Conservation (phyloP, 2,113 vertebrate genomes). For the Cynopterus brachyotis region DNA sequence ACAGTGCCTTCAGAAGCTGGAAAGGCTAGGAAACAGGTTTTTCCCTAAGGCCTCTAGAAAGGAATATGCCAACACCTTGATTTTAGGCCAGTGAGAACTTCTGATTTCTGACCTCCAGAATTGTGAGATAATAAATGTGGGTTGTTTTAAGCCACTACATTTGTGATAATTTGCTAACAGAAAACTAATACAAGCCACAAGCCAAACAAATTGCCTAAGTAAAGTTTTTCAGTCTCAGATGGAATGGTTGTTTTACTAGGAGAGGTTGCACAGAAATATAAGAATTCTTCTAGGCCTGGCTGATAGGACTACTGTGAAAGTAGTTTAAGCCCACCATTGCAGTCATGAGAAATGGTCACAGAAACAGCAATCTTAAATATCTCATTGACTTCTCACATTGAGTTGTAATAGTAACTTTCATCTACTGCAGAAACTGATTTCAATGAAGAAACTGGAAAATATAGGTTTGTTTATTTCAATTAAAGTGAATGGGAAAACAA, state of each 20-base stretch:
- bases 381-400: slow-evolving; percentile 21
- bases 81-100: not conserved
- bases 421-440: slow-evolving; percentile 44
- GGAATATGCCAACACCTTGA: not conserved
- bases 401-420: slow-evolving; percentile 46
- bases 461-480: slow-evolving; percentile 33
- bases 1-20: not conserved
- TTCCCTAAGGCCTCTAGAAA: not conserved
- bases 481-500: slow-evolving; percentile 46
- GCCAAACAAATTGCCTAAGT: not conserved
- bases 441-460: slow-evolving; percentile 35
- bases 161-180: not conserved
- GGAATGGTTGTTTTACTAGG: not conserved
- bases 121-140: not conserved
- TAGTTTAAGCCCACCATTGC: not conserved
- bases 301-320: not conserved
- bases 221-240: not conserved
- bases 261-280: not conserved
- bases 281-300: not conserved
- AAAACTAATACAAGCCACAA: not conserved
- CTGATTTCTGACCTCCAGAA: not conserved
- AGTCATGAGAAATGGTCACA: not conserved
- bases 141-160: not conserved
- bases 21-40: not conserved
- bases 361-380: slow-evolving; percentile 43